Base-by-base conservation (phyloP, 1,140 invertebrate species). In the Hesperophylax magnus region DNA sequence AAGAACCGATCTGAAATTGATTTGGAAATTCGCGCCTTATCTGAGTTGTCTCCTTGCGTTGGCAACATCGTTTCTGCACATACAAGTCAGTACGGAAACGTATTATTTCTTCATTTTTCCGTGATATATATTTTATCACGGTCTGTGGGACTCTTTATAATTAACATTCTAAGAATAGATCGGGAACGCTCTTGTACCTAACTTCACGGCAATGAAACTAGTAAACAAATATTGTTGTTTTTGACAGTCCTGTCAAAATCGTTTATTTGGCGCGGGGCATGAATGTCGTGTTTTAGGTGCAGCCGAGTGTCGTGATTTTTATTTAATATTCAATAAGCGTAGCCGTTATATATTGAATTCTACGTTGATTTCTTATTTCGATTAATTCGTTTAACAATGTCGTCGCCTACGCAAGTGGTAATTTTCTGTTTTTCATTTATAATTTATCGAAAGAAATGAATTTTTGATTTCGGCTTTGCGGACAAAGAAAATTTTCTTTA, bases 321-420 rank as follows among this genome's bases (percentile, higher is more conserved):
- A 67, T 69, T 47, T 18, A 69, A 18, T 34, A n/a, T 69, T 15
- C 17, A 65, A 15, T 65, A 14, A 9, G 39, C 39, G 39, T 47
- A 14, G 39, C 11, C 11, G 39, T 14, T 14, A 3, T 47, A 14
- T 47, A 47, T 39, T 18, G 9, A n/a, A 69, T 69, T 61, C 7
- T 61, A 27, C 60, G 9, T 61, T 61, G 60, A 61, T 61, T 22
- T 47, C 39, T 61, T 61, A 61, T 61, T 15, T 0, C 60, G 1
- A 2, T 61, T 22, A 24, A 22, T 4, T 24, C 9, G 22, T 47
- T 47, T 11, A 61, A 24, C 65, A 72, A 72, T 72, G 69, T 72
- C 69, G 11, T 72, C 47, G 39, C 47, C 69, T 11, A 17, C 47
- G 22, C 69, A 54, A 72, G 52, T 72, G 69, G 69, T 72, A 72